Base-by-base conservation (phyloP, 1,140 invertebrate genomes). In the Trichomalopsis sarcophagae region DNA sequence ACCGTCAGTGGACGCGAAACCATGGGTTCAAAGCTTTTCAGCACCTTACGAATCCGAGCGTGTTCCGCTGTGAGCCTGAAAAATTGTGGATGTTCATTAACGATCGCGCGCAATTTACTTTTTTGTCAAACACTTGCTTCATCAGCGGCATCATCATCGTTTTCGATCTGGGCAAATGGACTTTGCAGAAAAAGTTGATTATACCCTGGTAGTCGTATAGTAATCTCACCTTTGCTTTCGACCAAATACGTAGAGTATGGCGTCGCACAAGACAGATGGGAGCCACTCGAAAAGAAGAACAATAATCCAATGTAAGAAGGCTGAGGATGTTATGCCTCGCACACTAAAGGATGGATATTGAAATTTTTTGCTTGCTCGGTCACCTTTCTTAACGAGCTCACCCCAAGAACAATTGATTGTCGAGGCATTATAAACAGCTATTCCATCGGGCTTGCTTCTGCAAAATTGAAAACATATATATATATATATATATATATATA, bases 251-350 rank as follows among this genome's bases (percentile, higher is more conserved):
- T 21, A 62, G 17, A 62, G 17, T 62, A 62, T n/a, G 0, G 21
- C 5, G 6, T 91, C 91, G 75, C 90, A 90, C 13, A 91, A 33
- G 13, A 81, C 11, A 50, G 90, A 90, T 75, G 91, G 91, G 69
- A 92, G 33, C 90, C 90, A 91, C 85, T 92, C 91, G 23, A 91
- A 84, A 0, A 91, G 62, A 23, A 89, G 36, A 30, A 92, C 88
- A 62, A 91, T 73, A 66, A 88, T 80, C 88, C 89, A 90, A 79
- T 91, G 84, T 21, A 90, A n/a, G 47, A 81, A 27, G 1, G 10
- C 69, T 27, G 87, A 81, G n/a, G 88, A 88, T 2, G 89, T 91
- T 76, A 92, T 92, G 30, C 91, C 91, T 23, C 87, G 87, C 23
- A 91, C 69, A 17, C 90, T 89, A 30, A 91, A 92, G 27, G 87